phyloP scores from a whole-genome alignment of 2,797 vertebrate genomes.

The Chelon auratus region DNA sequence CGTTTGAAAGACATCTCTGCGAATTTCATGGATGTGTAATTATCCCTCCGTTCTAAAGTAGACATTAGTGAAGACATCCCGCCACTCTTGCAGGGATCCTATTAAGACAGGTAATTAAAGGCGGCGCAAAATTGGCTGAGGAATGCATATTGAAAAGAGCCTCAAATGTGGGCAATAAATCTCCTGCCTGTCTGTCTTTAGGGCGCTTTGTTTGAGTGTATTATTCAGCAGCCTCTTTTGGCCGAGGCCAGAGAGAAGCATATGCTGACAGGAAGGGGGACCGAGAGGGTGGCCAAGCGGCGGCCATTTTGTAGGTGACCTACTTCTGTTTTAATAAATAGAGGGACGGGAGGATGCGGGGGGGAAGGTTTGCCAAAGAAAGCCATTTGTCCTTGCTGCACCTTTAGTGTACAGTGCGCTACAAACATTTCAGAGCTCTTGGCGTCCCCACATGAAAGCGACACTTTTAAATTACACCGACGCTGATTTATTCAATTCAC shows the following conservation, averaged over 20 bases:
- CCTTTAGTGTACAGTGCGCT: constrained; percentile 21
- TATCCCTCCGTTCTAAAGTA: constrained; percentile 68
- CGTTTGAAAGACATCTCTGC: constrained; percentile 56
- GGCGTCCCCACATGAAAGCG: constrained; percentile 47
- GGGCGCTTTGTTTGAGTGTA: constrained; percentile 67
- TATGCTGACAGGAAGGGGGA: constrained; percentile 78
- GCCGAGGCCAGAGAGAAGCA: constrained; percentile 71
- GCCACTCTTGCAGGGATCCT: constrained; percentile 71
- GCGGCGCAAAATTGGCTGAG: constrained; percentile 63
- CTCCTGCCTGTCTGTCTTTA: constrained; percentile 67
- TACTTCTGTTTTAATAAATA: constrained; percentile 79
- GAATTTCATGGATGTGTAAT: constrained; percentile 67
- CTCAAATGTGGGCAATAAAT: constrained; percentile 70
- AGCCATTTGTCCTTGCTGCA: constrained; percentile 65
- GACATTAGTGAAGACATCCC: constrained; percentile 77
- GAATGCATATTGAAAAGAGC: constrained; percentile 61
- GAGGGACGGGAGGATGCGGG: constrained; percentile 45
- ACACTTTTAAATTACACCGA: constrained; percentile 67
- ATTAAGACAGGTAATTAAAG: constrained; percentile 83
- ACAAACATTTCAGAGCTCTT: constrained; percentile 57
- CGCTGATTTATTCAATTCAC: constrained; percentile 68
- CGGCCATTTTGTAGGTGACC: constrained; percentile 82
- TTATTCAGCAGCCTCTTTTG: constrained; percentile 78
- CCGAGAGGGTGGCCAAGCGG: constrained; percentile 69
- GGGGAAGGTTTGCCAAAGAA: constrained; percentile 57